Percentiles rank a stretch among this genome's conserved stretches.
These are phyloP conservation scores for Amblyopsis rosae DNA, from an alignment of 2,113 vertebrate genomes.

Conservation along the genomic window DNA sequence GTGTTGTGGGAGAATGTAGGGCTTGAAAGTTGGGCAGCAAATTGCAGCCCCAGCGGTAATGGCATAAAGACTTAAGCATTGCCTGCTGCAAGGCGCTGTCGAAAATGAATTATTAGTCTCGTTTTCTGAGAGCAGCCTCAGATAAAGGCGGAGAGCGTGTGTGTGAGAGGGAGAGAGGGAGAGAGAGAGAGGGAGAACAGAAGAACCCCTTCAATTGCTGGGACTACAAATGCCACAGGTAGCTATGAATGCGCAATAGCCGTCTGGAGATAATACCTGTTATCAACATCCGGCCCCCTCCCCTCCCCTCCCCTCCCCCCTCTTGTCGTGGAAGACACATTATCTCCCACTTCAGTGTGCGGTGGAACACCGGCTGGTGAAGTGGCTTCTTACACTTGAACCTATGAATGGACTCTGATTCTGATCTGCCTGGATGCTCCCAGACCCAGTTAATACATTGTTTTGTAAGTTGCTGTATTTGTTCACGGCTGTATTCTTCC, in stretches of 20 bases:
- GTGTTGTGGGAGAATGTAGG: conserved; percentile 21
- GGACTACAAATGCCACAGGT: conserved; percentile 29
- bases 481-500: neutral
- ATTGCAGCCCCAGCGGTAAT: conserved; percentile 51
- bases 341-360: conserved; percentile 11
- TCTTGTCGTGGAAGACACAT: conserved; percentile 13
- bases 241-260: conserved; percentile 4
- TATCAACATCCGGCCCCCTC: neutral
- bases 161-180: conserved; percentile 1
- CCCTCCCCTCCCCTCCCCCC: conserved; percentile 3
- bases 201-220: conserved; percentile 35
- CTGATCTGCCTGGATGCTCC: neutral
- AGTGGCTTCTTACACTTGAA: conserved; percentile 5
- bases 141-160: conserved; percentile 47
- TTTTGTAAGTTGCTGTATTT: neutral
- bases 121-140: conserved; percentile 66
- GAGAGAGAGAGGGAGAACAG: conserved; percentile 14
- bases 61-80: conserved; percentile 62
- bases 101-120: conserved; percentile 69
- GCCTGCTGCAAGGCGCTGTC: conserved; percentile 60
- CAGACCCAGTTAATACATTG: neutral
- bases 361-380: neutral
- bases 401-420: neutral
- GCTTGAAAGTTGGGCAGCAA: conserved; percentile 40
- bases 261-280: conserved; percentile 18